Base-by-base conservation (phyloP, 2,797 vertebrate species). In the Chiroxiphia lanceolata region DNA sequence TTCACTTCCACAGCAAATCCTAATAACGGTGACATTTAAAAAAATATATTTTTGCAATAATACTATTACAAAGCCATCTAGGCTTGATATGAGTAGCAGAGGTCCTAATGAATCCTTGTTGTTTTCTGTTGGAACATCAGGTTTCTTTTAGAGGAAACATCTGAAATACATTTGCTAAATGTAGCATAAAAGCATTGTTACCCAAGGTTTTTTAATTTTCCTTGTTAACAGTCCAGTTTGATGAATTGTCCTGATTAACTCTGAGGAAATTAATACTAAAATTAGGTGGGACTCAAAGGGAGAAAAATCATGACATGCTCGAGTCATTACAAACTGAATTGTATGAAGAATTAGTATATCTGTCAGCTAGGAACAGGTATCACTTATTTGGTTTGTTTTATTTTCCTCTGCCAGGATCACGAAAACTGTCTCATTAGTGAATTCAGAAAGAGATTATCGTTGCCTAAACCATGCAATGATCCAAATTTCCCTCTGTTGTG, bases 121-220 rank as follows among this genome's bases (percentile, higher is more conserved):
- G 45, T 82, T 85, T 74, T 86, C 51, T 70, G 27, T 87, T 33
- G 68, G 34, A 87, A 85, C 80, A 87, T 33, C 64, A 67, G 70
- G 54, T 93, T 93, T 92, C 26, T 88, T 92, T 74, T 65, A 78
- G 60, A 45, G 57, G 47, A 92, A 26, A 40, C 80, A 91, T 78
- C 51, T 90, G 79, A 79, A 94, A 91, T 84, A 38, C n/a, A 76
- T 91, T 92, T 94, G 84, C 90, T 96, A 95, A 94, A 95, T 96
- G 84, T 95, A 83, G 65, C 84, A 74, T 95, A 85, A 93, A 95
- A 81, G 13, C 57, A 54, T 33, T 54, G 47, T 91, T 93, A 81
- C n/a, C 61, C n/a, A 82, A 61, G 65, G n/a, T 38, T 91, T 90
- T 91, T 74, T 45, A 79, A 90, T 95, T 95, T 92, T 77, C 33